Percentiles rank a stretch among this genome's conserved stretches.
These are phyloP conservation scores for Acronicta psi DNA, from an alignment of 2,888 invertebrate species.

Conservation along the genomic window DNA sequence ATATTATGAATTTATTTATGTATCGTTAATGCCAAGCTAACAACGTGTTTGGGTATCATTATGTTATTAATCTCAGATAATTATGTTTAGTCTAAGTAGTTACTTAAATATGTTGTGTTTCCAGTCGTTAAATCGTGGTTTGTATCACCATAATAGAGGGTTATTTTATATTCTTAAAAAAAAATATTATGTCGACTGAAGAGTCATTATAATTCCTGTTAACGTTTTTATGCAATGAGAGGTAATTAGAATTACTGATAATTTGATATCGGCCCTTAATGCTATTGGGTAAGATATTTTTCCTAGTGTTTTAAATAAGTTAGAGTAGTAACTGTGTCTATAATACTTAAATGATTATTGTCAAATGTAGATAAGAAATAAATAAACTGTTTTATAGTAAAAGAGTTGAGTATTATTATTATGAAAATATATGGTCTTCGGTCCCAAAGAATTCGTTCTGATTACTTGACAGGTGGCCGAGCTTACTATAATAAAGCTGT, in stretches of 20 bases:
- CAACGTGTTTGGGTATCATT: constrained; percentile 29
- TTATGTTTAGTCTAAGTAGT: no score
- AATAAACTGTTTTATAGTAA: constrained; percentile 48
- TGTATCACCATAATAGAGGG: no score
- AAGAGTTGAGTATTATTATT: constrained; percentile 23
- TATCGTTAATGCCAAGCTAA: constrained; percentile 18
- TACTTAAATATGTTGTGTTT: constrained; percentile 31
- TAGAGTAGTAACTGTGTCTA: constrained; percentile 38
- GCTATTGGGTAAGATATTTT: constrained; percentile 36
- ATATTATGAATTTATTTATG: constrained; percentile 14
- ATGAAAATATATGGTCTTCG: background rate
- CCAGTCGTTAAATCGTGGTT: no score
- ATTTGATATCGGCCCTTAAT: background rate
- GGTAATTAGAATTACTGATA: no score
- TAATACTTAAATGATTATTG: constrained; percentile 51
- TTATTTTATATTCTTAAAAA: no score
- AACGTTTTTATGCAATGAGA: no score
- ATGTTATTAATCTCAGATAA: no score
- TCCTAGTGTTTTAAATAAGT: constrained; percentile 45
- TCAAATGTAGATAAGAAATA: constrained; percentile 51
- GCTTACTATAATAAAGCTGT: constrained; percentile 39
- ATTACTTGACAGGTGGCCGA: constrained; percentile 46
- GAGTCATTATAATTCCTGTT: no score
- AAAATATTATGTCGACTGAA: no score
- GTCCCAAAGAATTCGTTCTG: constrained; percentile 26